Evolutionary conservation across 2,113 vertebrate genomes (phyloP), one percentile per base, ranked within the genome.

Genomic region (Calyptommatus sinebrachiatus): DNA sequence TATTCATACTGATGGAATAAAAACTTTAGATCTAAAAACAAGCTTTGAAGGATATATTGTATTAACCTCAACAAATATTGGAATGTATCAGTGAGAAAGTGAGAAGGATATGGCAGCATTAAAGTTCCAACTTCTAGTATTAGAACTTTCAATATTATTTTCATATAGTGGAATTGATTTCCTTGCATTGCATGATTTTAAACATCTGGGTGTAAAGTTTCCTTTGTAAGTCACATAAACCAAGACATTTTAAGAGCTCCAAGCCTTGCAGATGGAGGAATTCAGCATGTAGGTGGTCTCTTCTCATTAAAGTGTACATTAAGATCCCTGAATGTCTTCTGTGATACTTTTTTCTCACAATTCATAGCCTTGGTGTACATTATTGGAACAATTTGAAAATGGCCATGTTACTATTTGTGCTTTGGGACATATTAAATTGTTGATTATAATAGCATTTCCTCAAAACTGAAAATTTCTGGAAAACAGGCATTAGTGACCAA

Each of bases 201-300:
- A 86, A 72, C 76, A 80, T 83, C 0, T 9, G 70, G 46, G 0
- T 77, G 16, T 2, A 89, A 83, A 57, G 84, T 63, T 1, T 74
- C 10, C 35, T 75, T 65, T 80, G 31, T 0, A 35, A 29, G 1
- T 28, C 83, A 73, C 82, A 63, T 24, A 75, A 80, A 69, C 0
- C 35, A 71, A 68, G 65, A n/a, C 1, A 0, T 16, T 71, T 82
- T 41, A 60, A 48, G 1, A 16, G 0, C 80, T 88, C 68, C 63
- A 85, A 63, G 29, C 71, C 18, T 5, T 80, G 41, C 72, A 78
- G 72, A 79, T 57, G 26, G 77, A 73, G 80, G 81, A 79, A 77
- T 46, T 85, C 83, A 79, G 77, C 50, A 8, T 86, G 60, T 72
- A 85, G 76, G 69, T 88, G 79, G 77, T 84, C 79, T 71, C 80